A percentile compares a stretch with the other conserved stretches of the same genome.
These are phyloP conservation scores for Macrotis lagotis DNA, from an alignment of 2,113 vertebrate genomes.

Conservation along the genomic window DNA sequence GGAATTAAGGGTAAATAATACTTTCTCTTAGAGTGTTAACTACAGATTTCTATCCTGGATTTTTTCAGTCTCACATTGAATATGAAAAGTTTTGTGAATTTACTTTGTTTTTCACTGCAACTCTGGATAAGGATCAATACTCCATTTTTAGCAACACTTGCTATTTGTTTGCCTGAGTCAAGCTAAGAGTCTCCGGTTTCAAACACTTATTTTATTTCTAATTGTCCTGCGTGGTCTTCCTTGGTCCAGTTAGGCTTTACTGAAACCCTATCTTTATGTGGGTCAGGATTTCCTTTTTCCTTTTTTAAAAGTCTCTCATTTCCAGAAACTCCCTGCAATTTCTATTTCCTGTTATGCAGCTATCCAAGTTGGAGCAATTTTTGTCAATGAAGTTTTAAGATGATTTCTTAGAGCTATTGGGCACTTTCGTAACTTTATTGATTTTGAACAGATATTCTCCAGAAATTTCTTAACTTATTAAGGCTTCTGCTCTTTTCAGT, in stretches of 20 bases:
- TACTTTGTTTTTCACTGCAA: slow-evolving; percentile 19
- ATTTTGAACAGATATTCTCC: slow-evolving; percentile 54
- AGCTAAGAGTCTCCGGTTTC: background rate
- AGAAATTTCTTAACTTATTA: slow-evolving; percentile 48
- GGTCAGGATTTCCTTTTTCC: slow-evolving; percentile 67
- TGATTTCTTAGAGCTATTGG: slow-evolving; percentile 66
- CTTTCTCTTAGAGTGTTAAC: slow-evolving; percentile 15
- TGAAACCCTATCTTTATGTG: slow-evolving; percentile 73
- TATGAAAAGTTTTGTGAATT: slow-evolving; percentile 1
- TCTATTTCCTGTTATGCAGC: slow-evolving; percentile 62
- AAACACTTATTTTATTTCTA: background rate
- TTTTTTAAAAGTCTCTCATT: slow-evolving; percentile 45
- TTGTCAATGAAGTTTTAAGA: slow-evolving; percentile 66
- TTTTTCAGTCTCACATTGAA: slow-evolving; percentile 17
- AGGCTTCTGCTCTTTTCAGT: slow-evolving; percentile 36
- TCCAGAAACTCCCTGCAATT: slow-evolving; percentile 74
- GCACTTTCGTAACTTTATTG: slow-evolving; percentile 58
- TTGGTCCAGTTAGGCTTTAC: slow-evolving; percentile 59
- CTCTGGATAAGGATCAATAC: background rate
- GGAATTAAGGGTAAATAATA: slow-evolving; percentile 30
- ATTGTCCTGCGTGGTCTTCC: background rate
- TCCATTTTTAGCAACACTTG: background rate
- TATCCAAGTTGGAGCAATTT: slow-evolving; percentile 54
- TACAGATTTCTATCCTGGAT: background rate
- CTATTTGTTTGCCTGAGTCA: background rate